Conservation (phyloP, 2,113 vertebrate species). For the Pelmatolapia mariae region DNA sequence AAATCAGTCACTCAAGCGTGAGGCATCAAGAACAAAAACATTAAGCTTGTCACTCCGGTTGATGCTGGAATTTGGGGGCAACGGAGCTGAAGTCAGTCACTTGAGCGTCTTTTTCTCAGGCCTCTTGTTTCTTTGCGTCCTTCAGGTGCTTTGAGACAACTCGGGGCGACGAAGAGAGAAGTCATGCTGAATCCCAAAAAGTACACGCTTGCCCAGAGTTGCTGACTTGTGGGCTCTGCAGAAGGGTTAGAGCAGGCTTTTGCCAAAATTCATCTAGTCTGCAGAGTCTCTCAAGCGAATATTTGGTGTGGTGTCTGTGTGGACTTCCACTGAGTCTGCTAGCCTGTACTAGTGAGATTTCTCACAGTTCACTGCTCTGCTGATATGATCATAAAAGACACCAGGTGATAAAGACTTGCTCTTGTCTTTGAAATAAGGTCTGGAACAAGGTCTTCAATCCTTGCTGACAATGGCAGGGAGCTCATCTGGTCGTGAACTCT, state of each 20-base stretch:
- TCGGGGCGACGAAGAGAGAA: not conserved
- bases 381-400: conserved; percentile 25
- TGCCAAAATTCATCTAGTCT: conserved; percentile 48
- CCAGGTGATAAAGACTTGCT: not conserved
- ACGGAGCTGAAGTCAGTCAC: not conserved
- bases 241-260: conserved; percentile 1
- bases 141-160: conserved; percentile 5
- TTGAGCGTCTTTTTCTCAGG: not conserved
- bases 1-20: not conserved
- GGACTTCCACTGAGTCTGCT: not conserved
- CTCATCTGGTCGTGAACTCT: not conserved
- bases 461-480: not conserved
- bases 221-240: conserved; percentile 30
- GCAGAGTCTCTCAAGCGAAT: conserved; percentile 22
- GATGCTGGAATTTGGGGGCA: not conserved
- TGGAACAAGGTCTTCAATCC: not conserved
- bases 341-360: not conserved
- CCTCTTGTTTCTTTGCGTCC: not conserved
- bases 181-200: conserved; percentile 1
- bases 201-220: conserved; percentile 8
- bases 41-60: not conserved
- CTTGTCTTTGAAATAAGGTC: not conserved
- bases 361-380: conserved; percentile 13
- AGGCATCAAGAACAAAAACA: not conserved
- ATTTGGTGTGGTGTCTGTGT: not conserved